Percentiles rank a stretch among this genome's conserved stretches.
Conservation (phyloP, 2,113 vertebrate genomes). For the Passer montanus region DNA sequence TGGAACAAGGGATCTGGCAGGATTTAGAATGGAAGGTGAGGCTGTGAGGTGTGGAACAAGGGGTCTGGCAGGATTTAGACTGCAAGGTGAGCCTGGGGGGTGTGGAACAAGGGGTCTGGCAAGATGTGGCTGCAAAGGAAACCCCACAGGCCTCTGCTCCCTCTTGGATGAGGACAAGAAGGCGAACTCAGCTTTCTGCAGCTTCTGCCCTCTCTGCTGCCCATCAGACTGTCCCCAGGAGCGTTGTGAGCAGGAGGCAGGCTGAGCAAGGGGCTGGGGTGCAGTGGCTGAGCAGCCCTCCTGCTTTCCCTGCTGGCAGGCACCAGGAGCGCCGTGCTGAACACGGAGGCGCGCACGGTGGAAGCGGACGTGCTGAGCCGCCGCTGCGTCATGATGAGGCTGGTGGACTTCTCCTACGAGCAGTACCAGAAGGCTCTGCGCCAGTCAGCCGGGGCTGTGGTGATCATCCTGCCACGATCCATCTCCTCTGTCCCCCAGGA, state of each 20-base stretch:
- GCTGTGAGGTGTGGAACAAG: background rate
- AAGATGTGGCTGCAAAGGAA: background rate
- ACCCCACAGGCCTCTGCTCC: background rate
- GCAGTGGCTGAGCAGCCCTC: accelerated
- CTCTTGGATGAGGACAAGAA: accelerated
- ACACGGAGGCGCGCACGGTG: slow-evolving; percentile 92
- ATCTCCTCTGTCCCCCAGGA: slow-evolving; percentile 95
- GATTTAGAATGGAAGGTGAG: background rate
- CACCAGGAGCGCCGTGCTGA: slow-evolving; percentile 92
- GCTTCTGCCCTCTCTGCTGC: background rate
- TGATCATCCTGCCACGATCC: slow-evolving; percentile 91
- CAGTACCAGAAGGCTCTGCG: slow-evolving; percentile 94
- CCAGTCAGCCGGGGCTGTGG: slow-evolving; percentile 93
- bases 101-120: background rate
- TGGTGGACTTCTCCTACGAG: slow-evolving; percentile 93
- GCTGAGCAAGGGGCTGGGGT: background rate
- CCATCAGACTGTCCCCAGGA: background rate
- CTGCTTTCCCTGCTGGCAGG: slow-evolving; percentile 68
- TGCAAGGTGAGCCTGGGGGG: background rate
- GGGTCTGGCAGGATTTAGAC: background rate
- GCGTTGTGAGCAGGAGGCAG: background rate
- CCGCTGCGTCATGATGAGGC: slow-evolving; percentile 94
- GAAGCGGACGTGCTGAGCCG: slow-evolving; percentile 96
- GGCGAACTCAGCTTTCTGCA: background rate
- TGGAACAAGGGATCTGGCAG: background rate